Evolutionary conservation across 2,113 vertebrate genomes (phyloP).

Genomic region (Triplophysa rosa): DNA sequence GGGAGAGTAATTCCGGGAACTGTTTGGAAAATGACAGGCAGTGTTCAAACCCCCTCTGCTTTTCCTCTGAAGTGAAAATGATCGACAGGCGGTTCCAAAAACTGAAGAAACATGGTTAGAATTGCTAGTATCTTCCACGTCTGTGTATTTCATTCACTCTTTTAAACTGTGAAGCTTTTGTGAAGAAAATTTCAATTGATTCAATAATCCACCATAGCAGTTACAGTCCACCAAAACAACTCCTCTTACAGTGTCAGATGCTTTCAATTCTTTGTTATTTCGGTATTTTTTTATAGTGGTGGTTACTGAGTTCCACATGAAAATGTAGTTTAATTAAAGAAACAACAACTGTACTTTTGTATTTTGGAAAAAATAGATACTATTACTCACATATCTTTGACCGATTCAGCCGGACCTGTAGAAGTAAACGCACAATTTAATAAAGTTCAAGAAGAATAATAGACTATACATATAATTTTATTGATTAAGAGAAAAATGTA

Average conservation of each 20-base stretch:
- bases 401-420: slow-evolving; percentile 40
- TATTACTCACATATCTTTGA: slow-evolving; percentile 46
- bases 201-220: not conserved
- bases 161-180: not conserved
- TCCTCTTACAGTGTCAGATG: not conserved
- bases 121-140: not conserved
- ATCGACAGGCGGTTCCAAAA: slow-evolving; percentile 39
- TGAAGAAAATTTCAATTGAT: not conserved
- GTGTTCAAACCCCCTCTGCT: not conserved
- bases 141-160: not conserved
- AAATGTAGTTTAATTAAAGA: not conserved
- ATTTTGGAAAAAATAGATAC: not conserved
- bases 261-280: not conserved
- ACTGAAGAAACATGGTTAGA: not conserved
- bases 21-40: slow-evolving; percentile 40
- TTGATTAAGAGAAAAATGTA: too few relatives aligned
- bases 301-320: not conserved
- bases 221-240: not conserved
- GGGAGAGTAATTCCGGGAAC: slow-evolving; percentile 33
- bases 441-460: not conserved
- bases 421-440: slow-evolving; percentile 11
- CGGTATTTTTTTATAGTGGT: not conserved
- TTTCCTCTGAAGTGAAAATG: slow-evolving; percentile 16
- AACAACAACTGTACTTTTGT: not conserved
- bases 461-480: too few relatives aligned